Conservation (phyloP, 1,140 invertebrate genomes). For the Cotesia typhae region DNA sequence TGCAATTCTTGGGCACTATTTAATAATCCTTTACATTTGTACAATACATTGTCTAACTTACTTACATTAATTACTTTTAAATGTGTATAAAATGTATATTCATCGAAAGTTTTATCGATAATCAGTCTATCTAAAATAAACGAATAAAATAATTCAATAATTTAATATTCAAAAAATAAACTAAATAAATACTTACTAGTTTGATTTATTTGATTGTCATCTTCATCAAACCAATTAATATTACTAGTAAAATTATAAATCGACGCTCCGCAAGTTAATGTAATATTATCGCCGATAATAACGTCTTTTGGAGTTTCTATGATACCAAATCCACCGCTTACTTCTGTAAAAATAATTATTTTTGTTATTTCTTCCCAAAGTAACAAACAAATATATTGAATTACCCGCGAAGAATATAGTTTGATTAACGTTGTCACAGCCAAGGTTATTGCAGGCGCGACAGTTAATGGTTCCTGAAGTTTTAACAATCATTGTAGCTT, state of each 20-base stretch:
- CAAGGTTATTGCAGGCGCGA: slow-evolving; percentile 47
- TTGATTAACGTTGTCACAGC: slow-evolving; percentile 43
- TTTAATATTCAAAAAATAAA: slow-evolving; percentile 26
- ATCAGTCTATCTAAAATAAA: slow-evolving; percentile 43
- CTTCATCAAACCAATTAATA: slow-evolving; percentile 58
- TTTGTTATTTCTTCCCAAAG: slow-evolving; percentile 12
- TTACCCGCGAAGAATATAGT: slow-evolving; percentile 53
- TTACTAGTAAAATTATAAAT: slow-evolving; percentile 65
- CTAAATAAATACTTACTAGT: slow-evolving; percentile 39
- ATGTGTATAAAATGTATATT: slow-evolving; percentile 50
- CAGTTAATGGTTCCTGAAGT: slow-evolving; percentile 50
- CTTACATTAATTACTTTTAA: slow-evolving; percentile 46
- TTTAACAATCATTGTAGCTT: slow-evolving; percentile 36
- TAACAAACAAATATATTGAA: not conserved
- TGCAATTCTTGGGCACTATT: slow-evolving; percentile 38
- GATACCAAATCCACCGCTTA: slow-evolving; percentile 59
- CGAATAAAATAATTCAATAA: slow-evolving; percentile 9
- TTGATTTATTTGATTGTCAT: slow-evolving; percentile 24
- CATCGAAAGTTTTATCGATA: slow-evolving; percentile 36
- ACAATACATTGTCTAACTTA: slow-evolving; percentile 43
- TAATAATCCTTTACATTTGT: slow-evolving; percentile 48
- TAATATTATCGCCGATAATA: slow-evolving; percentile 65
- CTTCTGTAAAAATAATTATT: slow-evolving; percentile 50
- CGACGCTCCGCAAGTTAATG: slow-evolving; percentile 67
- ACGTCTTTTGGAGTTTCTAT: slow-evolving; percentile 56